Evolutionary conservation across 2,888 invertebrate species (phyloP).

Genomic region (Trissolcus japonicus): DNA sequence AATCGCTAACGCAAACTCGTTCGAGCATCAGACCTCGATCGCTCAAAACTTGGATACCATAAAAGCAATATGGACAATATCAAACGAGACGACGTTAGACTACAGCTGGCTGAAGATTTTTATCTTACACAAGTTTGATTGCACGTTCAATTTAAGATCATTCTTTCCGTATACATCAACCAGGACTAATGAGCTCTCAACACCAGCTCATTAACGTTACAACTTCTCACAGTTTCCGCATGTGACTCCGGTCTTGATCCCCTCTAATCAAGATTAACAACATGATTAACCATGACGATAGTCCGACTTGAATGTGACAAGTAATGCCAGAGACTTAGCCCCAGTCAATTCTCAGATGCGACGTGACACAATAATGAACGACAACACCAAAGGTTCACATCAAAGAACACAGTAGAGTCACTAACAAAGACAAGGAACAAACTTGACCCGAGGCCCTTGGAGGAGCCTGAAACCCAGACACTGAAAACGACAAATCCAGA

Average conservation of each 20-base stretch:
- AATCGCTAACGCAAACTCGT: constrained; percentile 42
- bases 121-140: constrained; percentile 42
- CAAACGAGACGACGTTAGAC: constrained; percentile 43
- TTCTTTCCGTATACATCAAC: not conserved
- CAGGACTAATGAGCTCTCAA: not conserved
- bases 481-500: constrained; percentile 14
- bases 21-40: constrained; percentile 42
- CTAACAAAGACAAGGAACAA: constrained; percentile 17
- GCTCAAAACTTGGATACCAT: constrained; percentile 67
- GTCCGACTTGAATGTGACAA: constrained; percentile 42
- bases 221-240: constrained; percentile 31
- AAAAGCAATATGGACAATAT: constrained; percentile 72
- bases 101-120: constrained; percentile 61
- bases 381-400: constrained; percentile 57
- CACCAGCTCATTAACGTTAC: not conserved
- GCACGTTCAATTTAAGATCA: constrained; percentile 25
- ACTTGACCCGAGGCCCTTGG: constrained; percentile 6
- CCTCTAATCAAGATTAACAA: constrained; percentile 20
- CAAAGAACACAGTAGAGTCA: constrained; percentile 25
- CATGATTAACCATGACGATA: constrained; percentile 4
- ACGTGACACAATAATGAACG: constrained; percentile 67
- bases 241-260: constrained; percentile 44
- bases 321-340: constrained; percentile 53
- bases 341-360: constrained; percentile 72
- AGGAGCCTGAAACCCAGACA: constrained; percentile 22